Conservation (phyloP, 2,888 invertebrate genomes). For the Drosophila koepferae region DNA sequence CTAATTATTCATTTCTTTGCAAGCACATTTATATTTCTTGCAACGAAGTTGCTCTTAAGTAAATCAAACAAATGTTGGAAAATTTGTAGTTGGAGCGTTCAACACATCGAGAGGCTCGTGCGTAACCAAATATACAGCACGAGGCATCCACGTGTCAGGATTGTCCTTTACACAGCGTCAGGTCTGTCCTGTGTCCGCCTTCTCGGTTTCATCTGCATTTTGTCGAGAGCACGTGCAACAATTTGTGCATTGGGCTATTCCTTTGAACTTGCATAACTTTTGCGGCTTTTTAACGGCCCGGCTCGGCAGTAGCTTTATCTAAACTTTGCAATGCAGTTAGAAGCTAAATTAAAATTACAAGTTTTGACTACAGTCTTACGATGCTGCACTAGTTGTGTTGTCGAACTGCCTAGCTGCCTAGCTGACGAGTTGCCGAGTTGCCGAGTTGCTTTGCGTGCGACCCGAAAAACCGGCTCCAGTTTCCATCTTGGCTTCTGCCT, state of each 20-base stretch:
- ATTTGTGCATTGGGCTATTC: conserved; percentile 40
- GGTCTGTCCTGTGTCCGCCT: background rate
- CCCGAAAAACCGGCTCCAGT: conserved; percentile 26
- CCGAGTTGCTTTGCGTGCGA: conserved; percentile 34
- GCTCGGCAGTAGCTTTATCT: conserved; percentile 19
- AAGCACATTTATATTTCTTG: background rate
- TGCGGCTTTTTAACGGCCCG: conserved; percentile 44
- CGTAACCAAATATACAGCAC: conserved; percentile 9
- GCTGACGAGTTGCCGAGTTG: conserved; percentile 3
- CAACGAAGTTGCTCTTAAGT: conserved; percentile 5
- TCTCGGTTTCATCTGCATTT: conserved; percentile 1
- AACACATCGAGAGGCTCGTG: background rate
- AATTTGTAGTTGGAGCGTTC: conserved; percentile 22
- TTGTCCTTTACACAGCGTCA: background rate
- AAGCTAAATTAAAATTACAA: conserved; percentile 53
- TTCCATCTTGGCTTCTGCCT: conserved; percentile 25
- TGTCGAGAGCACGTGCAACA: conserved; percentile 43
- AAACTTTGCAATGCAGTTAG: conserved; percentile 37
- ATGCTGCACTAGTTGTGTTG: conserved; percentile 25
- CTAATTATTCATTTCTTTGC: background rate
- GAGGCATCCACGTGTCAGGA: conserved; percentile 3
- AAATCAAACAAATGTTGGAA: conserved; percentile 25
- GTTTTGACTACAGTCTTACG: conserved; percentile 44
- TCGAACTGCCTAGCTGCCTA: background rate
- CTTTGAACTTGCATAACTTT: conserved; percentile 37